A percentile compares a stretch with the other conserved stretches of the same genome.
These are phyloP conservation scores for Hirtodrosophila trivittata DNA, from an alignment of 2,888 invertebrate genomes.

Conservation along the genomic window DNA sequence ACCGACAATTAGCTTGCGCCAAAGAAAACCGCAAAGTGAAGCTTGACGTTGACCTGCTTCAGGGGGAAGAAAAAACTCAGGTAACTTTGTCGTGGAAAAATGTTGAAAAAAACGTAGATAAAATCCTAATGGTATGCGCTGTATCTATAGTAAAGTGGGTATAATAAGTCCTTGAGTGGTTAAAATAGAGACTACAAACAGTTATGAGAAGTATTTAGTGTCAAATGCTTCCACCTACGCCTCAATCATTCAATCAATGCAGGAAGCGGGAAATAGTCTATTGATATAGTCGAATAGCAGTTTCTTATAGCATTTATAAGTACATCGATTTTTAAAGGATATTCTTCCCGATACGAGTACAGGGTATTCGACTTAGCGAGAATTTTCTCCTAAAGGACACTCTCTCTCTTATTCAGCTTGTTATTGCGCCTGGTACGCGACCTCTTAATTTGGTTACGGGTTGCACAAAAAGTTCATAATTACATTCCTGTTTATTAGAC, in stretches of 20 bases:
- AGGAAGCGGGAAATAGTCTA: no score
- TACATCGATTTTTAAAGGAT: no score
- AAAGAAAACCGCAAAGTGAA: constrained; percentile 62
- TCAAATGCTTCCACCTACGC: no score
- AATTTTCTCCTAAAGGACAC: constrained; percentile 3
- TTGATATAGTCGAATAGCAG: no score
- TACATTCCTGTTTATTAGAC: constrained; percentile 82
- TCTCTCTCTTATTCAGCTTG: no score
- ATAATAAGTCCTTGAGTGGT: no score
- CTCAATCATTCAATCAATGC: no score
- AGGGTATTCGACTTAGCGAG: background rate
- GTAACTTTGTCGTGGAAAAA: constrained; percentile 42
- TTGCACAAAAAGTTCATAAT: constrained; percentile 77
- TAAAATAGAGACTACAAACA: no score
- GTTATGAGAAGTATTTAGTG: no score
- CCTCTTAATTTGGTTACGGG: constrained; percentile 62
- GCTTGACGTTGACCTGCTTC: constrained; percentile 54
- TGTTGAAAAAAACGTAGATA: constrained; percentile 30
- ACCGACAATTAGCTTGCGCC: constrained; percentile 54
- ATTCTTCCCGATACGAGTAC: background rate
- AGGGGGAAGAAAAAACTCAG: constrained; percentile 1
- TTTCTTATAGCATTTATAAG: no score
- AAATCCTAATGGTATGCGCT: constrained; percentile 61
- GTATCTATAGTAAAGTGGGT: no score
- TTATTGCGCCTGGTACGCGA: constrained; percentile 15